phyloP scores from a whole-genome alignment of 1,140 invertebrate species.

The Lepidurus couesii region DNA sequence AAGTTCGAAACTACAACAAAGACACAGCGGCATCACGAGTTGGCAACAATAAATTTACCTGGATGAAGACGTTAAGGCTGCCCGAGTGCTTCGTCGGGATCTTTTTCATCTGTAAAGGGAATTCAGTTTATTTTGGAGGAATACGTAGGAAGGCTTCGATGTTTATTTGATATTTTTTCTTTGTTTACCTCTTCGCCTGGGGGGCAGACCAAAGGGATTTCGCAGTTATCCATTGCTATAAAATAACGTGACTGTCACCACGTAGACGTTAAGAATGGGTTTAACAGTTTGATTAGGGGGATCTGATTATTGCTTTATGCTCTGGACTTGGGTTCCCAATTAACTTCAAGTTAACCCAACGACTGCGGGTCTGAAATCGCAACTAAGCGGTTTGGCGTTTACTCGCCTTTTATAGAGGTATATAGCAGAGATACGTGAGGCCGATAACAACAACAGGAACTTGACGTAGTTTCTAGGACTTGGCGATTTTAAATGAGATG shows the following conservation, averaged over 20 bases:
- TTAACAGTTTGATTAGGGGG: neutral
- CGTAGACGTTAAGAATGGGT: neutral
- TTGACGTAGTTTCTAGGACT: neutral
- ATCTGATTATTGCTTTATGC: too few relatives aligned
- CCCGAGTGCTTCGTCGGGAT: constrained; percentile 63
- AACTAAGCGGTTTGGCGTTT: neutral
- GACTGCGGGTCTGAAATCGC: neutral
- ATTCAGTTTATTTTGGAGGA: constrained; percentile 35
- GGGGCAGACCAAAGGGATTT: neutral
- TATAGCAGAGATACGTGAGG: neutral
- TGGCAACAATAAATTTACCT: constrained; percentile 48
- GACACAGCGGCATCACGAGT: neutral
- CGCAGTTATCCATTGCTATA: neutral
- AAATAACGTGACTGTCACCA: neutral
- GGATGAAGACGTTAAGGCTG: constrained; percentile 60
- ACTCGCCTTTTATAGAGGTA: neutral
- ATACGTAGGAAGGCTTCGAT: neutral
- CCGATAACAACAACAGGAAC: neutral
- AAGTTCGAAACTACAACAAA: too few relatives aligned
- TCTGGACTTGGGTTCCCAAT: too few relatives aligned
- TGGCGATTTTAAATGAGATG: neutral
- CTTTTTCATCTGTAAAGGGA: constrained; percentile 60
- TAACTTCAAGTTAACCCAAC: neutral
- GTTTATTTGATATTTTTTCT: neutral
- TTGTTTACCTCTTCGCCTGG: constrained; percentile 18